These are phyloP conservation scores for Gadus macrocephalus DNA, from an alignment of 2,113 vertebrate species.

Conservation along the genomic window DNA sequence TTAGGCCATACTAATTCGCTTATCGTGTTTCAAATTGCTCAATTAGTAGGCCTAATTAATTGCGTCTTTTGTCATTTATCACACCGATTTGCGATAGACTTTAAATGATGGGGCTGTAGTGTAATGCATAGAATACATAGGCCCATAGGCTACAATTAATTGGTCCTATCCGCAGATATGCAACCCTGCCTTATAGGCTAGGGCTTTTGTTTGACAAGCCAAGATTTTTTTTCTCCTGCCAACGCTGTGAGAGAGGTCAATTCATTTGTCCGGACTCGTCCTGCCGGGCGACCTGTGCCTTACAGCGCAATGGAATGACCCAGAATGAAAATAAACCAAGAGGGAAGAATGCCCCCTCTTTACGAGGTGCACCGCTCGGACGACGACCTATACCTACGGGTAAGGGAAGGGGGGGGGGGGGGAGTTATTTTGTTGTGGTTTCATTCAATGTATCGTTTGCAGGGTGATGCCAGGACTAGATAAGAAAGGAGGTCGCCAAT, in stretches of 20 bases:
- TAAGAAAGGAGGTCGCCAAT: slow-evolving; percentile 79
- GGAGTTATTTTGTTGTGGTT: slow-evolving; percentile 71
- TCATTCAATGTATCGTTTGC: slow-evolving; percentile 78
- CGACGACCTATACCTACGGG: not conserved
- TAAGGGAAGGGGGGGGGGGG: slow-evolving; percentile 29
- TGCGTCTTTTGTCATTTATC: slow-evolving; percentile 57
- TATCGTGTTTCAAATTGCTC: slow-evolving; percentile 59
- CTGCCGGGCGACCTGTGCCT: slow-evolving; percentile 36
- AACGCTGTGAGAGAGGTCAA: slow-evolving; percentile 21
- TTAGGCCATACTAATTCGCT: slow-evolving; percentile 50
- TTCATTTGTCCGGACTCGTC: slow-evolving; percentile 34
- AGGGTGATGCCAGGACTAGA: slow-evolving; percentile 88
- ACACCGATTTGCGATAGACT: slow-evolving; percentile 20
- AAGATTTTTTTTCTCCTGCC: not conserved
- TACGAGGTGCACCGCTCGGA: slow-evolving; percentile 31
- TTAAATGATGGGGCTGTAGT: no score
- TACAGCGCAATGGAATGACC: slow-evolving; percentile 54
- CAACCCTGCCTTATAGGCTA: not conserved
- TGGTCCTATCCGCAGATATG: no score
- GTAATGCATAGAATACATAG: no score
- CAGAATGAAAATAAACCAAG: slow-evolving; percentile 78
- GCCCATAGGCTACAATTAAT: no score
- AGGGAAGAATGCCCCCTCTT: slow-evolving; percentile 67
- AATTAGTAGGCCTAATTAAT: slow-evolving; percentile 54
- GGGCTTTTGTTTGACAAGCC: not conserved